Evolutionary conservation across 1,140 invertebrate genomes (phyloP), one percentile per base, ranked within the genome.

Genomic region (Brevipalpus yothersi): DNA sequence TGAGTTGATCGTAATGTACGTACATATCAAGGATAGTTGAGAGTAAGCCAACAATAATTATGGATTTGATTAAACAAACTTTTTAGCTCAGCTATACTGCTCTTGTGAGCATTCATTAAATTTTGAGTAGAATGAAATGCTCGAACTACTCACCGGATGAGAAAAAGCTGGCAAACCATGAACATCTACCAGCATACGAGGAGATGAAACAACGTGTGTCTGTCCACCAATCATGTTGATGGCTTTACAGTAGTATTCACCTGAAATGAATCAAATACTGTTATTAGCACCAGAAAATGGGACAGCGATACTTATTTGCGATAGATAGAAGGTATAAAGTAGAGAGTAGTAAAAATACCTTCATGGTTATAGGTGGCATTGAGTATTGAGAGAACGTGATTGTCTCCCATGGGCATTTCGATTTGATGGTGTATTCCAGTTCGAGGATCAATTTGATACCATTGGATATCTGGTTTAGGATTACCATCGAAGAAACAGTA

Each of bases 161-260:
- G 49, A 19, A 31, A 60, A 56, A n/a, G 39, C 45, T 13, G 58
- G 58, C 43, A 58, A 54, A 59, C 66, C 65, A 17, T 60, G 61
- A 19, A 67, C 63, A 61, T 67, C 65, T 10, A 67, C n/a, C 3
- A 51, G 54, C 11, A 66, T 62, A 47, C 61, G 64, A 4, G 41
- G 40, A 15, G 64, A 64, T 41, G 57, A 56, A 1, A 61, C 60
- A 17, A 63, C 60, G 53, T 67, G 61, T 12, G 61, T 49, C 11
- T 63, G 45, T 12, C 62, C 61, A 40, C 63, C 66, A 17, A 67
- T 67, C 3, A 45, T 45, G 41, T 67, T 67, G 4, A 60, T 53
- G 9, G 63, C 66, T 51, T 67, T 64, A 56, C 66, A 67, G 21
- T 62, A 58, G 49, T 67, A 67, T 47, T 64, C 57, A 17, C 66